phyloP scores from a whole-genome alignment of 2,888 invertebrate species.

The Dryobotodes eremita region DNA sequence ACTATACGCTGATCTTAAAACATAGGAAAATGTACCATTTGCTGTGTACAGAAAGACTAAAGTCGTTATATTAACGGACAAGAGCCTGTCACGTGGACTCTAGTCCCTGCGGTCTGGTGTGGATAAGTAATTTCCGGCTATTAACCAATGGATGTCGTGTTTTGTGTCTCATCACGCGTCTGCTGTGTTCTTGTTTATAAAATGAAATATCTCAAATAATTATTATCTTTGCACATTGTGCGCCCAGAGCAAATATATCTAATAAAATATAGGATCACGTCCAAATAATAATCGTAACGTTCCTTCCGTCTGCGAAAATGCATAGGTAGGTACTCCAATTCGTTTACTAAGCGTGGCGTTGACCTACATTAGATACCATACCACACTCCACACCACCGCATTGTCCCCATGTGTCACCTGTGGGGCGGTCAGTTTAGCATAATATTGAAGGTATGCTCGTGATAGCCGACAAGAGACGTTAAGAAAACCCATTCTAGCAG shows the following conservation, averaged over 20 bases:
- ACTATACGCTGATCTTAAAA: conserved; percentile 24
- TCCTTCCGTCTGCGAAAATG: not conserved
- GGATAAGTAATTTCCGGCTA: conserved; percentile 68
- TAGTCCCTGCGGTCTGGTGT: conserved; percentile 57
- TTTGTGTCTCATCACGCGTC: conserved; percentile 49
- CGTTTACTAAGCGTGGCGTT: not conserved
- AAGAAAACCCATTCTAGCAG: not conserved
- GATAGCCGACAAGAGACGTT: not conserved
- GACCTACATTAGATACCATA: not conserved
- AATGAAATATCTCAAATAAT: not conserved
- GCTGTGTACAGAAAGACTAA: conserved; percentile 36
- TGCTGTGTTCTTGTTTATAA: conserved; percentile 26
- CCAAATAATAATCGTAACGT: not conserved
- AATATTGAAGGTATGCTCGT: not conserved
- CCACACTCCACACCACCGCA: not conserved
- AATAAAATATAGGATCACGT: not conserved
- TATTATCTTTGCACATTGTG: not conserved
- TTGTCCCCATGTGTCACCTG: not conserved
- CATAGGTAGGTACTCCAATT: not conserved
- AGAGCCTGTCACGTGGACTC: conserved; percentile 34
- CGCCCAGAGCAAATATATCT: not conserved
- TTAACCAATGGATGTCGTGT: conserved; percentile 62
- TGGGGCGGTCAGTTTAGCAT: not conserved
- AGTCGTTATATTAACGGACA: not conserved
- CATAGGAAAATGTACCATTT: conserved; percentile 47